phyloP scores from a whole-genome alignment of 2,797 vertebrate genomes.

The Alexandromys oeconomus region DNA sequence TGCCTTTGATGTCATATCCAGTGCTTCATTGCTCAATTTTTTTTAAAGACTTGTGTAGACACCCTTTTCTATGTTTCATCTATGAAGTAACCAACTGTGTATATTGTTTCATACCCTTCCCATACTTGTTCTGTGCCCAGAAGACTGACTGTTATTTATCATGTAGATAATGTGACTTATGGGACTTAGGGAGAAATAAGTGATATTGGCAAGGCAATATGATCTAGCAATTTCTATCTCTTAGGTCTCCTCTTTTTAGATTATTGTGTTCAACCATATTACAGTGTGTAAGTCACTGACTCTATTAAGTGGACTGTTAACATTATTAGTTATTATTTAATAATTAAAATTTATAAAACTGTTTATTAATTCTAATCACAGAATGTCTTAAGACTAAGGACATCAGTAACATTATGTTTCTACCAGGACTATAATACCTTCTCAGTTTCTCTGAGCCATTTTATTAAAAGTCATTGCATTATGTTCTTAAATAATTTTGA shows the following conservation, averaged over 20 bases:
- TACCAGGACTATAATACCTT: neutral
- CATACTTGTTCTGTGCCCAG: neutral
- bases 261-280: neutral
- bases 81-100: neutral
- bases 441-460: neutral
- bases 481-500: neutral
- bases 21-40: neutral
- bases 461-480: neutral
- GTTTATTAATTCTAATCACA: neutral
- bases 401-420: neutral
- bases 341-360: neutral
- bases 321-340: neutral
- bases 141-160: neutral
- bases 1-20: neutral
- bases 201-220: neutral
- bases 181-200: neutral
- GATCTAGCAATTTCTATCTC: neutral
- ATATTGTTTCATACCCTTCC: neutral
- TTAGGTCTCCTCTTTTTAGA: neutral
- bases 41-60: neutral
- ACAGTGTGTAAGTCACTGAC: neutral
- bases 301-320: neutral
- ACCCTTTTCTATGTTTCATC: neutral
- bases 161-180: neutral
- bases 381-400: neutral